Percentiles rank a stretch among this genome's conserved stretches.
Evolutionary conservation across 2,113 vertebrate genomes (phyloP).

Genomic region (Microcebus lehilahytsara): DNA sequence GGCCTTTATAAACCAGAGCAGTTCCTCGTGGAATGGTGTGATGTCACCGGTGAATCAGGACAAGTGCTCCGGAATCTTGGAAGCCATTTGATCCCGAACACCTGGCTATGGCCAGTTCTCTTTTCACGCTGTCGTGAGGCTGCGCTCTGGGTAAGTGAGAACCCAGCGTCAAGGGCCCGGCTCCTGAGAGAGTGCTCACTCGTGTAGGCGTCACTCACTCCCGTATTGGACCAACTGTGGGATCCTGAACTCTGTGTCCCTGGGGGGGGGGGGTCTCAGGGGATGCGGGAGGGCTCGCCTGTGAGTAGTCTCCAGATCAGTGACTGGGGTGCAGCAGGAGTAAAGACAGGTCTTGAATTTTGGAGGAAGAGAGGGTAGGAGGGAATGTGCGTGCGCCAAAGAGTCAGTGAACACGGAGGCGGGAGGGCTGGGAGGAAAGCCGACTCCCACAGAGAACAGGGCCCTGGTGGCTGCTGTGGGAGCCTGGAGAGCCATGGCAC

Average conservation of each 20-base stretch:
- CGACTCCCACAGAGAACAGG: background rate
- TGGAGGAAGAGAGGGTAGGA: background rate
- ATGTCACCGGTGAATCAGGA: background rate
- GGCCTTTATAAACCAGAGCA: background rate
- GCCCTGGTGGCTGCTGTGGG: background rate
- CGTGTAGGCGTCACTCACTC: background rate
- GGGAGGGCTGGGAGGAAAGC: background rate
- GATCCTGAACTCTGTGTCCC: background rate
- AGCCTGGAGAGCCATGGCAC: fast-evolving
- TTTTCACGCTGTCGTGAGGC: background rate
- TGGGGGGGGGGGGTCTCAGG: background rate
- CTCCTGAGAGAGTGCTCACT: background rate
- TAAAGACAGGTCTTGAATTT: background rate
- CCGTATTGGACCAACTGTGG: too few relatives aligned
- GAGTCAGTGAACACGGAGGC: background rate
- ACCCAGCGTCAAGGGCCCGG: too few relatives aligned
- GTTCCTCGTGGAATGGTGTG: background rate
- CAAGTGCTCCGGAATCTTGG: background rate
- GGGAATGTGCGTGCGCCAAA: background rate
- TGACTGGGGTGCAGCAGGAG: background rate
- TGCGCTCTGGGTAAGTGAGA: background rate
- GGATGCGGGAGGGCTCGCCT: background rate
- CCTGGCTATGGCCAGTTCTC: background rate
- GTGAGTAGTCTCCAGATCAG: background rate
- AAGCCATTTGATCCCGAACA: background rate